Conservation (phyloP, 2,888 invertebrate genomes). For the Tipula lateralis region DNA sequence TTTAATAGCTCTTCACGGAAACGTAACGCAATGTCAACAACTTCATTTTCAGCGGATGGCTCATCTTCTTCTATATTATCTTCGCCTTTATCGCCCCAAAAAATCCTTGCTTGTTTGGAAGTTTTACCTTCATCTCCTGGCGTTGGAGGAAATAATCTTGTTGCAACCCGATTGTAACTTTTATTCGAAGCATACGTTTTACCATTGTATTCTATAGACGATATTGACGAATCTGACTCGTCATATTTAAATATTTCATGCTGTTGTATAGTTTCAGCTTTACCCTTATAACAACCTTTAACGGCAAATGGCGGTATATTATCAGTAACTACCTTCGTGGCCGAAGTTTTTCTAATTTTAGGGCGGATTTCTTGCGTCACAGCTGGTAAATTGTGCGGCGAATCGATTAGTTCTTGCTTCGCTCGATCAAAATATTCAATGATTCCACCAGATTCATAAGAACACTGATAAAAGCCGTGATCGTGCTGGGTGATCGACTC, state of each 20-base stretch:
- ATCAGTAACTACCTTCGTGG: background rate
- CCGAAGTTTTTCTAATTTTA: background rate
- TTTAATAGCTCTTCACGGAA: background rate
- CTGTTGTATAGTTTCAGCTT: background rate
- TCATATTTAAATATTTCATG: background rate
- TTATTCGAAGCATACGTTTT: background rate
- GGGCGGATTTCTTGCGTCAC: background rate
- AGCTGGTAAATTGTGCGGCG: background rate
- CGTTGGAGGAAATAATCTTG: background rate
- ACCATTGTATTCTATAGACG: background rate
- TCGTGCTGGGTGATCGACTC: background rate
- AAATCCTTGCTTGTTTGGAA: background rate
- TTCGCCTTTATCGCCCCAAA: background rate
- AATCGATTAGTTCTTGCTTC: background rate
- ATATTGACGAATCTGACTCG: background rate
- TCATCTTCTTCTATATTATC: background rate
- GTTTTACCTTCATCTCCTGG: background rate
- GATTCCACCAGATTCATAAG: background rate
- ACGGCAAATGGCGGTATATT: background rate
- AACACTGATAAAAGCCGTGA: background rate
- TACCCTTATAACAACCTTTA: background rate
- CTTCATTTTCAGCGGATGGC: background rate
- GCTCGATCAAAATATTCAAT: background rate
- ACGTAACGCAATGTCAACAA: background rate
- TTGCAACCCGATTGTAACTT: background rate